Evolutionary conservation across 2,888 invertebrate species (phyloP).

Genomic region (Papilio gigon): DNA sequence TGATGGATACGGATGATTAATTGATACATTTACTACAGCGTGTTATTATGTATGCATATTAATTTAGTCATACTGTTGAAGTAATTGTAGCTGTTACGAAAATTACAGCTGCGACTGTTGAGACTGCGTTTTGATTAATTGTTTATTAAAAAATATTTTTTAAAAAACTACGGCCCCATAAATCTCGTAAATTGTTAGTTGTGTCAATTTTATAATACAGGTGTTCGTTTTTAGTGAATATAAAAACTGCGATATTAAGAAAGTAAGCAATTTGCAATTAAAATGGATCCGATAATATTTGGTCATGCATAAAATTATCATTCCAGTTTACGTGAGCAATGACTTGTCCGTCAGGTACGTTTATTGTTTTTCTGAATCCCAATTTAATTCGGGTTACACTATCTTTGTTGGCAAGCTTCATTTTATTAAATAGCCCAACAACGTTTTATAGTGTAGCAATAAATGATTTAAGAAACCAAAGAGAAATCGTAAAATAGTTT

Average conservation of each 20-base stretch:
- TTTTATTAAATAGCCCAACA: conserved; percentile 44
- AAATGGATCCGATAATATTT: conserved; percentile 65
- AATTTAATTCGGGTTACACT: conserved; percentile 43
- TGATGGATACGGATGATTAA: neutral
- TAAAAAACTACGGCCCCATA: conserved; percentile 26
- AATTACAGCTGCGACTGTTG: neutral
- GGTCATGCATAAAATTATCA: conserved; percentile 70
- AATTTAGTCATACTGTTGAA: conserved; percentile 1
- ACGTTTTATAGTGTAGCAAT: conserved; percentile 31
- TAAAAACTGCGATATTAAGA: conserved; percentile 52
- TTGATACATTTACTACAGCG: neutral
- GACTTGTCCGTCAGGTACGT: conserved; percentile 41
- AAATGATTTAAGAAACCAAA: conserved; percentile 30
- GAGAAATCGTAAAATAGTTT: conserved; percentile 26
- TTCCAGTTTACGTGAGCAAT: conserved; percentile 55
- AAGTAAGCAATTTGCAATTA: conserved; percentile 59
- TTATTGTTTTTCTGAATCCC: conserved; percentile 45
- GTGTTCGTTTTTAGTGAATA: conserved; percentile 35
- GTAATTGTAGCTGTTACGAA: conserved; percentile 16
- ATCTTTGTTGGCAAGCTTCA: conserved; percentile 43
- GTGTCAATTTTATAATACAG: conserved; percentile 30
- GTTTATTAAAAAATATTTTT: conserved; percentile 26
- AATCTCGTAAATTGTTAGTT: conserved; percentile 33
- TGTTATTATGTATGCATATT: conserved; percentile 13
- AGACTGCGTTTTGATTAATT: conserved; percentile 27